Evolutionary conservation across 2,113 vertebrate species (phyloP), one percentile per base, ranked within the genome.

Genomic region (Boleophthalmus pectinirostris): DNA sequence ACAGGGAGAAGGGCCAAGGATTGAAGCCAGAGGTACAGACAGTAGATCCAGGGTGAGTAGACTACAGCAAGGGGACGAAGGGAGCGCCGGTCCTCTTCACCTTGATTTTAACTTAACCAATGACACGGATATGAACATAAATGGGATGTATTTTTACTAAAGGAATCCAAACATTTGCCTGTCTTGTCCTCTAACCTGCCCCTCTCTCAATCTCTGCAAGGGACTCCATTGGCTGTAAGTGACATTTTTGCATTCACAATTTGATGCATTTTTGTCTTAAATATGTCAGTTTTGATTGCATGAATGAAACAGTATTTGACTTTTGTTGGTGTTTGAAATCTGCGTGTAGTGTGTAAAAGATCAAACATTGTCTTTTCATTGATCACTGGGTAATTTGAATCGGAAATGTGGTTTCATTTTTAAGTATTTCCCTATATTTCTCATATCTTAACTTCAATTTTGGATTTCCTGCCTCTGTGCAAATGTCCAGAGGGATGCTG

Each of bases 91-190:
- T 76, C 81, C 74, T 80, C 71, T 38, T 79, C 77, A 79, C 88
- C 85, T 75, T 64, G 65, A 80, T 80, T 58, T 5, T 3, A 47
- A 65, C 77, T 82, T 81, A 29, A 87, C 74, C 82, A 88, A 74
- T 77, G 72, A 73, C 84, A 20, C 83, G 77, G 80, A 82, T 72
- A 85, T 77, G 81, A 85, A 87, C 84, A 90, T 91, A 88, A 90
- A 88, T 90, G 84, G 85, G 75, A 87, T 74, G 81, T 85, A 78
- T 80, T 73, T 66, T 85, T 74, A 88, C 90, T 91, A 90, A 91
- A 88, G 63, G 73, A 83, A 86, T 77, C 74, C 80, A 79, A 56
- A 90, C 88, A 80, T 87, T 85, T 81, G 87, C 78, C 84, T 38
- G 80, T 84, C 80, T 84, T 81, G 73, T 82, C 84, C 85, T 88